Conservation (phyloP, 2,113 vertebrate genomes). For the Ageneiosus marmoratus region DNA sequence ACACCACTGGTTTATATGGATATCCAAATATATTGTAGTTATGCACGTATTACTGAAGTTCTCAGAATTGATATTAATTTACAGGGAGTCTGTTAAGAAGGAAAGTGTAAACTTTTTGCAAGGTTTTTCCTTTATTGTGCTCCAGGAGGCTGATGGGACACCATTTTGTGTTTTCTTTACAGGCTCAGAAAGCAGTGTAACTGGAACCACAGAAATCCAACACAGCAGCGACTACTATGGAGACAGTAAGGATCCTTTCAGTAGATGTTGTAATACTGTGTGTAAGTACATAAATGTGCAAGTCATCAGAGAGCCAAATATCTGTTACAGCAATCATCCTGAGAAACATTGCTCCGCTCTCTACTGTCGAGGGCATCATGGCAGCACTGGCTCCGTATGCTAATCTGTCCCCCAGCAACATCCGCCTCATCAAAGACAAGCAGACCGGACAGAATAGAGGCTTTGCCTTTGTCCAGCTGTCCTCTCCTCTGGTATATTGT, state of each 20-base stretch:
- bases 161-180: constrained; percentile 60
- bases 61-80: neutral
- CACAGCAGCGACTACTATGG: constrained; percentile 92
- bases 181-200: constrained; percentile 83
- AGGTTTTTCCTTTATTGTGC: neutral
- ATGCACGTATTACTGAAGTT: neutral
- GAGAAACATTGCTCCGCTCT: constrained; percentile 91
- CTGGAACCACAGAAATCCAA: constrained; percentile 82
- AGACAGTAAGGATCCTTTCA: constrained; percentile 83
- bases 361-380: constrained; percentile 94
- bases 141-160: neutral
- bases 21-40: neutral
- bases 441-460: constrained; percentile 97
- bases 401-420: constrained; percentile 91
- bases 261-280: neutral
- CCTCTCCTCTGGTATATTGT: constrained; percentile 89
- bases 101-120: neutral
- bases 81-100: neutral
- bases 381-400: constrained; percentile 90
- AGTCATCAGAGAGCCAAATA: too few relatives aligned
- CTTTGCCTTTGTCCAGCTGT: constrained; percentile 95
- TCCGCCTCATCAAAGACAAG: constrained; percentile 98
- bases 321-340: constrained; percentile 87
- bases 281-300: neutral
- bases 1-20: too few relatives aligned